Evolutionary conservation across 2,888 invertebrate species (phyloP), one percentile per base, ranked within the genome.

Genomic region (Pandemis heparana): DNA sequence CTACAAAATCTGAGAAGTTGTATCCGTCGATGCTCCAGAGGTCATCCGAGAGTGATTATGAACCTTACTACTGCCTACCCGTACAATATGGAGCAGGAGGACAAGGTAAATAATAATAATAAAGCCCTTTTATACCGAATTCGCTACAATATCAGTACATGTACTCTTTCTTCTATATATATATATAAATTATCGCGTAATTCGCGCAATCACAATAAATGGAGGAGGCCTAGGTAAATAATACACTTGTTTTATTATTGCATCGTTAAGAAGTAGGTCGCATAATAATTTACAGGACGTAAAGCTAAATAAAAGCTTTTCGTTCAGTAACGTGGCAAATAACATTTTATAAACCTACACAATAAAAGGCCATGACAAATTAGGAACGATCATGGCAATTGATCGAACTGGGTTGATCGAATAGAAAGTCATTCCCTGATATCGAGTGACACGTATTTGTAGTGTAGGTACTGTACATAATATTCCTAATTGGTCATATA

Each of bases 1-100:
- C 99, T 59, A 98, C 98, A 18, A 98, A 98, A 92, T 99, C 98
- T 10, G 98, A 99, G 90, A 98, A 98, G 92, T 95, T 98, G 88
- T 98, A 98, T 89, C 98, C 98, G 48, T 98, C 98, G 76, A 98
- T 98, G 98, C 92, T 98, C 83, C 97, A 97, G 81, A 95, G 97
- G 77, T 97, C 97, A 84, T 96, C 96, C 80, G 96, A 97, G 82
- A 97, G 97, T 75, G 98, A 98, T 87, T 96, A 97, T 78, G 98
- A 98, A 86, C 97, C 97, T 0, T 97, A 97, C 89, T 97, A 97
- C 88, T 97, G 97, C 88, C 95, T 97, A 79, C 97, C 97, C 0
- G 97, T 97, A 76, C 94, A 95, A 75, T 95, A 94, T 83, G 94
- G 92, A 80, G 89, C 94, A 75, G 87, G 89, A 71, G 94, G 97